Evolutionary conservation across 2,888 invertebrate genomes (phyloP).

Genomic region (Parnassius apollo): DNA sequence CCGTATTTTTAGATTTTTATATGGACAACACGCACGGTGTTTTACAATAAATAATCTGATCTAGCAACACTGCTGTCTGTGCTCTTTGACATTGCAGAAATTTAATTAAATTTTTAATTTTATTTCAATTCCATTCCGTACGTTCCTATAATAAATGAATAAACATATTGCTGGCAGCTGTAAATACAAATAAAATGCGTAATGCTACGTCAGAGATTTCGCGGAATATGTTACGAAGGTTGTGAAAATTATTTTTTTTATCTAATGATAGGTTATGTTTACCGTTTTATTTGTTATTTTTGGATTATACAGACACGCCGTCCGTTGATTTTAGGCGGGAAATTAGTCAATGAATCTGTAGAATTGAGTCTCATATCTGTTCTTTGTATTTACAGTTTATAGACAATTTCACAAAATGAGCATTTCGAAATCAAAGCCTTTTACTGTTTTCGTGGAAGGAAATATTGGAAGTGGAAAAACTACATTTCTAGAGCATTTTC

Average conservation of each 20-base stretch:
- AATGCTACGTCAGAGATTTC: slow-evolving; percentile 29
- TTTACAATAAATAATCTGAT: too few species aligned
- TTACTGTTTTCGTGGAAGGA: slow-evolving; percentile 92
- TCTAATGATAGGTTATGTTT: slow-evolving; percentile 46
- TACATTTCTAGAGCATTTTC: slow-evolving; percentile 91
- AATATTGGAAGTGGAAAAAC: slow-evolving; percentile 96
- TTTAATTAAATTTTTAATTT: too few species aligned
- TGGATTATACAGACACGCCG: slow-evolving; percentile 30
- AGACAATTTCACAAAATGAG: slow-evolving; percentile 52
- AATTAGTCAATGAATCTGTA: slow-evolving; percentile 2
- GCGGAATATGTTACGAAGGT: slow-evolving; percentile 48
- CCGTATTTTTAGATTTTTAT: too few species aligned
- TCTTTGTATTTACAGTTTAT: slow-evolving; percentile 37
- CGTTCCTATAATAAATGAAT: too few species aligned
- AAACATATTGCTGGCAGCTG: not conserved
- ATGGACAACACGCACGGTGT: too few species aligned
- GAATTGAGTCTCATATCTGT: slow-evolving; percentile 7
- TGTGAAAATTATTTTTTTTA: slow-evolving; percentile 39
- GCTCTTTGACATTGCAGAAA: too few species aligned
- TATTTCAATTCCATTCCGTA: too few species aligned
- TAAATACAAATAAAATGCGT: slow-evolving; percentile 10
- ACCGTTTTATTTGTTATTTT: slow-evolving; percentile 54
- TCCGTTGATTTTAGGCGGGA: not conserved
- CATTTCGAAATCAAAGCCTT: slow-evolving; percentile 79
- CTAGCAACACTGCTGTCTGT: too few species aligned